Evolutionary conservation across 2,888 invertebrate species (phyloP), one percentile per base, ranked within the genome.

Genomic region (Rhamnusium bicolor): DNA sequence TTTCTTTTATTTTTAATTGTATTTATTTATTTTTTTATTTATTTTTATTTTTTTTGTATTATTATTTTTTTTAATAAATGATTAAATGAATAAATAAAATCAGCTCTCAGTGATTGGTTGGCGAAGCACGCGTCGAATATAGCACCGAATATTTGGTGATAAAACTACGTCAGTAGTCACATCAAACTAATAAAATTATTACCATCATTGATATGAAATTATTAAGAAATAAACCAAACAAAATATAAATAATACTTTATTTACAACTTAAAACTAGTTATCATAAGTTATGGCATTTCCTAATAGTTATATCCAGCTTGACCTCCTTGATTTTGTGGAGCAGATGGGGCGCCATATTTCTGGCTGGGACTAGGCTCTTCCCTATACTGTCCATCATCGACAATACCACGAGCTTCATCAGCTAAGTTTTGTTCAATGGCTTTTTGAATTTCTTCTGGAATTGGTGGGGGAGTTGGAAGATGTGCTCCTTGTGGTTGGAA

Each of bases 401-500:
- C 73, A 10, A 79, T 67, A 49, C 79, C 82, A 47, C 75, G 74
- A 19, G 82, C 83, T 65, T 83, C 83, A 14, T 83, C 81, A 7
- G 82, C 81, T 14, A 79, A 71, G 65, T 83, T 82, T 16, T 81
- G 80, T 73, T 82, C 81, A 10, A 84, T 51, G 7, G 82, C 77
- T 67, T 89, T 88, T 51, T 89, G 87, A 80, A 91, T 91, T 16
- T 89, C 91, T 69, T 89, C 90, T 0, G 91, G 91, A 75, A 91
- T 90, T 21, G 91, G 91, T 0, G 91, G 91, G 0, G 91, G 89
- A 0, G 91, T 91, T 12, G 91, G 91, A 21, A 91, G 74, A n/a
- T n/a, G n/a, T n/a, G n/a, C n/a, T n/a, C n/a, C n/a, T n/a, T n/a
- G n/a, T n/a, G n/a, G n/a, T n/a, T n/a, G n/a, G n/a, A n/a, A n/a